Evolutionary conservation across 2,113 vertebrate species (phyloP).

Genomic region (Alaudala cheleensis): DNA sequence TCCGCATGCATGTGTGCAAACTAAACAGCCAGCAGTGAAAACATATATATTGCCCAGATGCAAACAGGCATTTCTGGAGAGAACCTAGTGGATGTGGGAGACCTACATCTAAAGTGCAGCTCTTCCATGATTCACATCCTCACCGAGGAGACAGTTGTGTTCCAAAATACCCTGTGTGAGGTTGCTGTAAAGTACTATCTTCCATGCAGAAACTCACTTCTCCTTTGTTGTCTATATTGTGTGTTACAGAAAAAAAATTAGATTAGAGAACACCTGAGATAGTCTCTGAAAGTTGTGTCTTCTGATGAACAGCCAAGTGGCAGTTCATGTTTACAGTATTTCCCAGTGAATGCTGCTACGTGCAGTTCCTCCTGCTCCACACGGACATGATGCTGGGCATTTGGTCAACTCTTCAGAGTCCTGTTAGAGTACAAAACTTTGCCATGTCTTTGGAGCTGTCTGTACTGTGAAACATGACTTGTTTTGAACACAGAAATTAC

Average conservation of each 20-base stretch:
- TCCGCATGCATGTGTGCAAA: fast-evolving
- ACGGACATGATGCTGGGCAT: neutral
- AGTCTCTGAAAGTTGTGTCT: neutral
- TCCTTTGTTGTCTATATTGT: neutral
- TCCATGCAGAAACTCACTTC: neutral
- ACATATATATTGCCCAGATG: fast-evolving
- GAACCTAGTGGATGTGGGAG: neutral
- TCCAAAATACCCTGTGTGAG: neutral
- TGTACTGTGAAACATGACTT: neutral
- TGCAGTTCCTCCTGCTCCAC: neutral
- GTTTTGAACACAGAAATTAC: neutral
- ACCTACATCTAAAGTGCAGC: neutral
- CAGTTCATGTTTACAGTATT: neutral
- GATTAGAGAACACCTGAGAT: neutral
- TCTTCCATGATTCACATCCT: neutral
- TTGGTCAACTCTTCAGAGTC: neutral
- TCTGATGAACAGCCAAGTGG: neutral
- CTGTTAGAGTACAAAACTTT: neutral
- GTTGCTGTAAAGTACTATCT: neutral
- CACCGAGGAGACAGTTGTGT: neutral
- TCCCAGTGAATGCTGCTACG: neutral
- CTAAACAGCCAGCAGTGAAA: neutral
- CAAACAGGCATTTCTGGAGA: neutral
- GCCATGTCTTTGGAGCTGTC: neutral
- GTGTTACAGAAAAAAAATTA: neutral